Evolutionary conservation across 2,888 invertebrate genomes (phyloP).

Genomic region (Polia nebulosa): DNA sequence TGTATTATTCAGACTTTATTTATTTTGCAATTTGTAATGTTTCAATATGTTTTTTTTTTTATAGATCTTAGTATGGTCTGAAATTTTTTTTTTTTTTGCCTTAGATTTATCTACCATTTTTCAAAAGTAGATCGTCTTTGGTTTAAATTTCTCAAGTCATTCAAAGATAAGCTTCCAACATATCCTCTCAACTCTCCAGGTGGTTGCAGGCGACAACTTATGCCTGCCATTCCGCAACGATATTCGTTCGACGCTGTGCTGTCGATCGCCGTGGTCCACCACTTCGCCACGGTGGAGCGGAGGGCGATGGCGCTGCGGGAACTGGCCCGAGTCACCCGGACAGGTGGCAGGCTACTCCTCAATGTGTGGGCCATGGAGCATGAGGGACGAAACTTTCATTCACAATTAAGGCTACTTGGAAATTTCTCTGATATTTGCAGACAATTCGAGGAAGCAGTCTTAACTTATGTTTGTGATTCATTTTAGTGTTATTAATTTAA

Average conservation of each 20-base stretch:
- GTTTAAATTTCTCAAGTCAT: too few species aligned
- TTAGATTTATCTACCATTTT: too few species aligned
- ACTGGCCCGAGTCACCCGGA: slow-evolving; percentile 95
- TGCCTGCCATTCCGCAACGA: slow-evolving; percentile 97
- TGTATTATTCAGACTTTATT: too few species aligned
- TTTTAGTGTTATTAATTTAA: too few species aligned
- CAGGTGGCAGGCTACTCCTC: slow-evolving; percentile 97
- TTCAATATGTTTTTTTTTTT: too few species aligned
- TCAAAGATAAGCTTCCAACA: too few species aligned
- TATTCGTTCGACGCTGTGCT: slow-evolving; percentile 98
- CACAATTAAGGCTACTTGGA: slow-evolving; percentile 81
- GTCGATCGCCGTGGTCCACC: slow-evolving; percentile 99
- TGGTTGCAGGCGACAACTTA: slow-evolving; percentile 97
- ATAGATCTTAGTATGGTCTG: too few species aligned
- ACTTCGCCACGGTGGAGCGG: slow-evolving; percentile 98
- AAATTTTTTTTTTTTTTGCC: too few species aligned
- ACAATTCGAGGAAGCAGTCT: not conserved
- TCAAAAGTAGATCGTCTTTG: too few species aligned
- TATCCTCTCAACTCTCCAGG: slow-evolving; percentile 86
- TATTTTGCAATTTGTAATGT: too few species aligned
- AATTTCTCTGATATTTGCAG: not conserved
- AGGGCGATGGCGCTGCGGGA: slow-evolving; percentile 96
- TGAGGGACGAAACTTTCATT: slow-evolving; percentile 94
- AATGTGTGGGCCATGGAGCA: slow-evolving; percentile 99
- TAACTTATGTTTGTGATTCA: too few species aligned